Conservation (phyloP, 2,113 vertebrate genomes). For the Sardina pilchardus region DNA sequence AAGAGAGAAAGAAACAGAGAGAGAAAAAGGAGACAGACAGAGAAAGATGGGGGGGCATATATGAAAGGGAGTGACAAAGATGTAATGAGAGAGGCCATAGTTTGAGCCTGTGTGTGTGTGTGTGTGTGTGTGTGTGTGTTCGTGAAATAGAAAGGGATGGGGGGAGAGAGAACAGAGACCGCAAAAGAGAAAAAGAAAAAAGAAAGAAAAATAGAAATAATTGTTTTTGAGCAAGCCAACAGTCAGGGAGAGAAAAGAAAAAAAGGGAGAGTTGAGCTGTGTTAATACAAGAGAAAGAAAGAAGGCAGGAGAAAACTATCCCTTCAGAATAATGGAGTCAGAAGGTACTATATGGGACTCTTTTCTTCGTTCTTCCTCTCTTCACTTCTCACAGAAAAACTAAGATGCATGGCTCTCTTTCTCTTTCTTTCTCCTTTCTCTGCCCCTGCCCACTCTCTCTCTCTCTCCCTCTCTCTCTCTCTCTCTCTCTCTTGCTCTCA, state of each 20-base stretch:
- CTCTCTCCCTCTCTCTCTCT: background rate
- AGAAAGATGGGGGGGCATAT: background rate
- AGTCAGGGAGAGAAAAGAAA: conserved; percentile 12
- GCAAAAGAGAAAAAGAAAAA: background rate
- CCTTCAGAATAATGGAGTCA: background rate
- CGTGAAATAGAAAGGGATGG: conserved; percentile 10
- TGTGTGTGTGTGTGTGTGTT: background rate
- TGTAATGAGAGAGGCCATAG: too few species aligned
- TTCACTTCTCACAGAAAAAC: background rate
- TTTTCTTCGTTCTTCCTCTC: background rate
- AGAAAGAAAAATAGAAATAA: background rate
- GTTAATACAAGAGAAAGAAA: background rate
- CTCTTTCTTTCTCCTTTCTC: background rate
- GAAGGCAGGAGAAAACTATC: background rate
- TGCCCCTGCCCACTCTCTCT: background rate
- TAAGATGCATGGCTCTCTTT: background rate
- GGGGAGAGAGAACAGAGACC: background rate
- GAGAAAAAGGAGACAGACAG: background rate
- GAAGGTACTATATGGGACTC: background rate
- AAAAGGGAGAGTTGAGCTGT: background rate
- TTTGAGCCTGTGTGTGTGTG: too few species aligned
- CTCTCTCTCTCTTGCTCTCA: background rate
- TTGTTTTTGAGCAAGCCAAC: background rate
- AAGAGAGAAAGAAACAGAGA: background rate
- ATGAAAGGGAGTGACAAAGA: conserved; percentile 1